phyloP scores from a whole-genome alignment of 2,113 vertebrate genomes.

The Bufo gargarizans region DNA sequence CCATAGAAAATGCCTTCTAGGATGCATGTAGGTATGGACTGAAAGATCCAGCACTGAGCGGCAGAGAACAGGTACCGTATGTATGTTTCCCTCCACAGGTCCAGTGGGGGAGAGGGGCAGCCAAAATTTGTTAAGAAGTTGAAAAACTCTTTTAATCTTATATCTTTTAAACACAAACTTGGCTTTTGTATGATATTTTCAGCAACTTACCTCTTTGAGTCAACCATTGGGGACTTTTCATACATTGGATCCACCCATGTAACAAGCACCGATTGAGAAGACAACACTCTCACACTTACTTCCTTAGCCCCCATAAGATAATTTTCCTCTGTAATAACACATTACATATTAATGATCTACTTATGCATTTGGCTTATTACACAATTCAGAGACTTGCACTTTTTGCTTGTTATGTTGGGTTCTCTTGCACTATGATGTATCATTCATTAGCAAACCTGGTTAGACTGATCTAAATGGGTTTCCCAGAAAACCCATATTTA shows the following conservation, averaged over 20 bases:
- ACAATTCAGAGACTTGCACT: background rate
- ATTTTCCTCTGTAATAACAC: constrained; percentile 79
- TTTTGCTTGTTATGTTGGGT: background rate
- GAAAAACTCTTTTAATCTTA: background rate
- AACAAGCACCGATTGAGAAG: constrained; percentile 92
- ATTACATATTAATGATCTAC: background rate
- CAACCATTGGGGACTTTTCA: constrained; percentile 81
- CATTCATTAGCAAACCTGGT: no score
- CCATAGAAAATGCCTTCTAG: no score
- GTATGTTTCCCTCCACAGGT: no score
- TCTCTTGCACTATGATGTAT: background rate
- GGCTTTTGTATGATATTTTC: background rate
- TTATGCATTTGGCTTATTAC: background rate
- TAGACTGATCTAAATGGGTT: no score
- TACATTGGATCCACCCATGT: constrained; percentile 88
- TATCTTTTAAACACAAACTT: background rate
- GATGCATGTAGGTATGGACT: no score
- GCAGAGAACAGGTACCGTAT: no score
- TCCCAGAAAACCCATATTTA: no score
- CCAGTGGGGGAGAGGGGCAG: no score
- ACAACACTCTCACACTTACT: constrained; percentile 90
- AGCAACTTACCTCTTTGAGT: constrained; percentile 70
- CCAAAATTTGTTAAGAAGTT: no score
- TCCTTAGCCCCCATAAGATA: constrained; percentile 83
- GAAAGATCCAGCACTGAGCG: no score